Base-by-base conservation (phyloP, 2,797 vertebrate species). In the Eulemur albifrons region DNA sequence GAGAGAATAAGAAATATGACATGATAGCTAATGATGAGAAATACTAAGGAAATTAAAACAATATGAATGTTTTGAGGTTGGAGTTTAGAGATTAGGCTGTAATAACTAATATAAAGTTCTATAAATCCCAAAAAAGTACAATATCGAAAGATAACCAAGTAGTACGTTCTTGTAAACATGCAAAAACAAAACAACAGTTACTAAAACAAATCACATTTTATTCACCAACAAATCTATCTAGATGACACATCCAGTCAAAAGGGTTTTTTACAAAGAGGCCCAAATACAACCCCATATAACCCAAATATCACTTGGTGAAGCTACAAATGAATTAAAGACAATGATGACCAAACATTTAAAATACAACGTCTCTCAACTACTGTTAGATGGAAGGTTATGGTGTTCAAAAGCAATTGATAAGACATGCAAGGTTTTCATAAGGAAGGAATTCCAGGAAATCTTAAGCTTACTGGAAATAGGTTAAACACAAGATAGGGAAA, bases 11-110 rank as follows among this genome's bases (percentile, higher is more conserved):
- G 23, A 93, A 89, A 90, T 48, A 17, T 30, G 48, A 52, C 4
- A 70, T n/a, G 10, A 73, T 50, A 97, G 54, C 57, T 88, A 79
- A n/a, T 12, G 92, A 70, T 86, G 52, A 95, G 3, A 97, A 57
- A 90, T 54, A 95, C 20, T 15, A 12, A 30, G 17, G 50, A 88
- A 81, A 81, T 35, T 63, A 90, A 94, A 50, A 14, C 70, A 93
- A 30, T 73, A 70, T 65, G 25, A 21, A 8, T 10, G n/a, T 72
- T 96, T 50, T 82, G 21, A 88, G 21, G 0, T 80, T 75, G 2
- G 17, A 86, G 79, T 79, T 61, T 67, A 85, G 50, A 92, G 5
- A 67, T 17, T 88, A 32, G 4, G 17, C 32, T 86, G 32, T 45
- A 32, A 72, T 76, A 40, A 81, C 27, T 72, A 88, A 90, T 77